Evolutionary conservation across 2,888 invertebrate species (phyloP).

Genomic region (Metellina segmentata): DNA sequence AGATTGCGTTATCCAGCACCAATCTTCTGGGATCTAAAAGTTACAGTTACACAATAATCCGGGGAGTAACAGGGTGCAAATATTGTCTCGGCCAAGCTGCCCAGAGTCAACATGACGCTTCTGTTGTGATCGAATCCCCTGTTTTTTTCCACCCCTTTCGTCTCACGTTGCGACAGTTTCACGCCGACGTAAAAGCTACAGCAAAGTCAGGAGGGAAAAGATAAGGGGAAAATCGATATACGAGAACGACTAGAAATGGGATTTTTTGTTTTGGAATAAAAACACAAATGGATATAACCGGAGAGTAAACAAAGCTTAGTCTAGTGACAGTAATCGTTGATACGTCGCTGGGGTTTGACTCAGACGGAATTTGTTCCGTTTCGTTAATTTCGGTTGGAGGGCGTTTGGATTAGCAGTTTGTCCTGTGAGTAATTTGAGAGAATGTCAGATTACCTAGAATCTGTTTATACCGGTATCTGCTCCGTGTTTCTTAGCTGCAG

Average conservation of each 20-base stretch:
- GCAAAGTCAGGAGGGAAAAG: neutral
- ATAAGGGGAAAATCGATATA: neutral
- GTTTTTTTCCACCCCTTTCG: neutral
- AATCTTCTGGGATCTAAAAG: constrained; percentile 6
- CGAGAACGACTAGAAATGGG: neutral
- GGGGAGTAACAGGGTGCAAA: constrained; percentile 44
- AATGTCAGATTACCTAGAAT: neutral
- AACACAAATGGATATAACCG: neutral
- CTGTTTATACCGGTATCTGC: too few relatives aligned
- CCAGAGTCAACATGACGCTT: constrained; percentile 50
- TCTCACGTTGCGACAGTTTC: neutral
- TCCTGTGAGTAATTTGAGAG: neutral
- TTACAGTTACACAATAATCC: constrained; percentile 51
- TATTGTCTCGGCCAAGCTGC: constrained; percentile 24
- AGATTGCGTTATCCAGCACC: neutral
- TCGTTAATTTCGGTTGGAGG: neutral
- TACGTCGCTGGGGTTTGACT: neutral
- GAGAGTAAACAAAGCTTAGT: neutral
- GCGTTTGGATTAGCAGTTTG: neutral
- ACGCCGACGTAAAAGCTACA: too few relatives aligned
- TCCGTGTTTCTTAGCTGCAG: too few relatives aligned
- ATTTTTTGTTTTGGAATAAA: neutral
- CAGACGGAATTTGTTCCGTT: neutral
- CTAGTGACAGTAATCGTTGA: too few relatives aligned
- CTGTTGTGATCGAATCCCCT: constrained; percentile 38